These are phyloP conservation scores for Hydractinia symbiolongicarpus DNA, from an alignment of 30 jellyfish, hydroid and myxozoan species.

Conservation along the genomic window DNA sequence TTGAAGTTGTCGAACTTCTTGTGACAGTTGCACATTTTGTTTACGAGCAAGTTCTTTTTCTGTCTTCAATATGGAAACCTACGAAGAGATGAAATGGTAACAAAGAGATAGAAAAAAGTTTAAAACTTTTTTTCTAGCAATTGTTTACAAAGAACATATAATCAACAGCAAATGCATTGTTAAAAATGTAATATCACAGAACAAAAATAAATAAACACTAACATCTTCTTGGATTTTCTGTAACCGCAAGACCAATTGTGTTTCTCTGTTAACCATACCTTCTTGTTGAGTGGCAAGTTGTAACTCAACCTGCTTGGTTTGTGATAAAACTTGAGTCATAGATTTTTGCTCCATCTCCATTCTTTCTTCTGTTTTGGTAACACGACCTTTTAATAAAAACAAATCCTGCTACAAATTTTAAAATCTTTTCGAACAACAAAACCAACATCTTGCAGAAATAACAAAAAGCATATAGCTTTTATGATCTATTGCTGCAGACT, in stretches of 20 bases:
- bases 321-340: slow-evolving; percentile 18
- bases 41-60: slow-evolving; percentile 29
- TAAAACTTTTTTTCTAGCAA: not conserved
- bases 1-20: slow-evolving; percentile 25
- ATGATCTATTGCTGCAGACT: too few relatives aligned
- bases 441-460: too few relatives aligned
- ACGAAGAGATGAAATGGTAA: not conserved
- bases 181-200: not conserved
- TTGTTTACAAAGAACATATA: too few relatives aligned
- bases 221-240: slow-evolving; percentile 45
- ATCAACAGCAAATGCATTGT: too few relatives aligned
- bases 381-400: slow-evolving; percentile 17
- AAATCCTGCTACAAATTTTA: not conserved
- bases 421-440: too few relatives aligned
- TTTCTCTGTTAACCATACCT: slow-evolving; percentile 24
- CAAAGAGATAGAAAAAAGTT: not conserved
- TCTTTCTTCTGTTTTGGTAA: slow-evolving; percentile 35
- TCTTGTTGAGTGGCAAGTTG: slow-evolving; percentile 35
- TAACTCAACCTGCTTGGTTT: slow-evolving; percentile 45
- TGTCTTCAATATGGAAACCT: slow-evolving; percentile 27
- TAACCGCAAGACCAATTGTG: slow-evolving; percentile 22
- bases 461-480: too few relatives aligned
- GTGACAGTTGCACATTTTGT: not conserved
- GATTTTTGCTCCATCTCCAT: slow-evolving; percentile 40
- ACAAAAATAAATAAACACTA: not conserved